These are phyloP conservation scores for Gnatocerus cornutus DNA, from an alignment of 2,888 invertebrate genomes.

Conservation along the genomic window DNA sequence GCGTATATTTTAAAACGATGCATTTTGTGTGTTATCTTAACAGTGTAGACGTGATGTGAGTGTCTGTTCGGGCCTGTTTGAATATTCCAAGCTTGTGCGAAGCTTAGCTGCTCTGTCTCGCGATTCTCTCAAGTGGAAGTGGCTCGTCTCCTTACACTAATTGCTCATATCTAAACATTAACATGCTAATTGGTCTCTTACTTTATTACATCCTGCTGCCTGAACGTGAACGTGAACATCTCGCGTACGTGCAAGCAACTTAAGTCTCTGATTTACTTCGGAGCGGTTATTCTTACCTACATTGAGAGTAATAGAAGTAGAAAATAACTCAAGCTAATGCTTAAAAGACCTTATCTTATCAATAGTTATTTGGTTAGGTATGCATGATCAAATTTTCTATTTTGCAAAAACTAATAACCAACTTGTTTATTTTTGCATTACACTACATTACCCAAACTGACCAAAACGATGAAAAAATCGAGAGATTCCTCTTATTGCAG, in stretches of 20 bases:
- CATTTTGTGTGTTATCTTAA: slow-evolving; percentile 65
- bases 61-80: slow-evolving; percentile 70
- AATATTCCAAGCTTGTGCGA: slow-evolving; percentile 72
- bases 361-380: no score
- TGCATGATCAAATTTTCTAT: no score
- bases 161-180: slow-evolving; percentile 71
- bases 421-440: no score
- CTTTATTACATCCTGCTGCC: slow-evolving; percentile 64
- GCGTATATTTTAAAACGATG: slow-evolving; percentile 35
- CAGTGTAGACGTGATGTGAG: slow-evolving; percentile 70
- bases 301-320: neutral
- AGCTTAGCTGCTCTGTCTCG: slow-evolving; percentile 60
- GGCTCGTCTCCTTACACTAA: slow-evolving; percentile 68
- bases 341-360: no score
- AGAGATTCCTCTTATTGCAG: no score
- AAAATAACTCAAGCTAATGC: no score
- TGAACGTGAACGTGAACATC: slow-evolving; percentile 61
- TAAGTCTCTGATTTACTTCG: slow-evolving; percentile 43
- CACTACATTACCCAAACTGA: no score
- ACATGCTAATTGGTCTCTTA: slow-evolving; percentile 69
- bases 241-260: slow-evolving; percentile 56
- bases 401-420: no score
- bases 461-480: no score
- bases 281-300: slow-evolving; percentile 16
- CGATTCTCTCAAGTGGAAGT: slow-evolving; percentile 63